These are phyloP conservation scores for Ditylenchus dipsaci DNA, from an alignment of 1,140 invertebrate species.

Conservation along the genomic window DNA sequence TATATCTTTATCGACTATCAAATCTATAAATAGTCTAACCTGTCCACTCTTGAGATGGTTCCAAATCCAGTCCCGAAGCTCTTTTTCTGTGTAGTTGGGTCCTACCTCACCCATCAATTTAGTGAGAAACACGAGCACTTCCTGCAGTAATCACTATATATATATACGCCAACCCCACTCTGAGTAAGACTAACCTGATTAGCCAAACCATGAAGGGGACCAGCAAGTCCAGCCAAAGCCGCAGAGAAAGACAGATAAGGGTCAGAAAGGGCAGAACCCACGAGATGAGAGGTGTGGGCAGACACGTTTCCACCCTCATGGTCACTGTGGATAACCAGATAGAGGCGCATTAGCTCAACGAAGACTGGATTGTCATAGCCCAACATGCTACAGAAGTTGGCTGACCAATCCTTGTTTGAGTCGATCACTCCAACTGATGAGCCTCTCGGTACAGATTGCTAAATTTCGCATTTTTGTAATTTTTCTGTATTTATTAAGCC, in stretches of 20 bases:
- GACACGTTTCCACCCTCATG: conserved; percentile 76
- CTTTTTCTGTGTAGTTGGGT: conserved; percentile 74
- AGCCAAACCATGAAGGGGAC: conserved; percentile 88
- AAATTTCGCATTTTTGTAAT: conserved; percentile 5
- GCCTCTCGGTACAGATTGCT: conserved; percentile 78
- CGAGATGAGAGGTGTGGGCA: conserved; percentile 87
- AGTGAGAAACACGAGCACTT: conserved; percentile 78
- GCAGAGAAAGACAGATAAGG: conserved; percentile 85
- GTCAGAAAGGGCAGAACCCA: conserved; percentile 87
- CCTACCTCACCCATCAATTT: conserved; percentile 74
- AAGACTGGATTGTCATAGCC: conserved; percentile 81
- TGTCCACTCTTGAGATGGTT: conserved; percentile 82
- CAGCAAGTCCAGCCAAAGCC: conserved; percentile 87
- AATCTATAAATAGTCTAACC: conserved; percentile 20
- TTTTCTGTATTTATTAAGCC: background rate
- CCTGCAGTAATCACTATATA: conserved; percentile 58
- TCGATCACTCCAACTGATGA: conserved; percentile 82
- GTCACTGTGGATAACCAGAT: conserved; percentile 82
- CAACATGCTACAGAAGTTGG: conserved; percentile 85
- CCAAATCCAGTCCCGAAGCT: conserved; percentile 87
- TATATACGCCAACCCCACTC: background rate
- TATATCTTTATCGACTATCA: background rate
- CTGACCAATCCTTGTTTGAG: conserved; percentile 82
- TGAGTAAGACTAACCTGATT: conserved; percentile 68
- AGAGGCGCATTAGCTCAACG: conserved; percentile 85